phyloP scores from a whole-genome alignment of 1,140 invertebrate genomes.

The Spodoptera frugiperda region DNA sequence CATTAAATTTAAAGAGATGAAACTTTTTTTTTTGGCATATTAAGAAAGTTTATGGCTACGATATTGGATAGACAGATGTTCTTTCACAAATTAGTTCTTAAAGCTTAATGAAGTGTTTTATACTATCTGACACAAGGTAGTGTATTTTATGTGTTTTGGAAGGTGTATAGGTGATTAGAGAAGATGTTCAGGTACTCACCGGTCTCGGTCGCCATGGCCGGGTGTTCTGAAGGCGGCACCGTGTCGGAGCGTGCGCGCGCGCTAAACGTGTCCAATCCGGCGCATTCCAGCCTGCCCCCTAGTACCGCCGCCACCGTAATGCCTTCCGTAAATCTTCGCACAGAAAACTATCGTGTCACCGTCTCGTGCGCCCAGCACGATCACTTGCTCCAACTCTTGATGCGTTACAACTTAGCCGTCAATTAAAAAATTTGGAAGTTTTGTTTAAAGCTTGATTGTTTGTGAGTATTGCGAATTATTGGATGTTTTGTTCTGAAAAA shows the following conservation, averaged over 20 bases:
- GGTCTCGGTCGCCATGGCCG: constrained; percentile 85
- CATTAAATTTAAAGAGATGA: neutral
- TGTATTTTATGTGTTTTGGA: neutral
- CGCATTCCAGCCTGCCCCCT: constrained; percentile 79
- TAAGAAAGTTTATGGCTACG: too few relatives aligned
- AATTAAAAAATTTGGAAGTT: constrained; percentile 41
- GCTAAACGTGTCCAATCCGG: constrained; percentile 78
- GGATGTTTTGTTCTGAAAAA: constrained; percentile 52
- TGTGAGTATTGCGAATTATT: constrained; percentile 47
- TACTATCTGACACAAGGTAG: neutral
- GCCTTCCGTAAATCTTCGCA: constrained; percentile 62
- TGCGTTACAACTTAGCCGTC: constrained; percentile 5
- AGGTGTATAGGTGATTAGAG: neutral
- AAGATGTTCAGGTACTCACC: constrained; percentile 66
- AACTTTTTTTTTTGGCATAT: neutral
- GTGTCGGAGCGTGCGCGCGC: constrained; percentile 77
- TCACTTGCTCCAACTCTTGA: constrained; percentile 4
- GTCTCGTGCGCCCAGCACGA: neutral
- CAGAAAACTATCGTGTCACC: constrained; percentile 11
- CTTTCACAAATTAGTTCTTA: neutral
- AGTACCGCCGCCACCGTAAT: constrained; percentile 75
- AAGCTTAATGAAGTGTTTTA: neutral
- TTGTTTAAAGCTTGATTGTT: constrained; percentile 51
- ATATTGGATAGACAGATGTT: neutral
- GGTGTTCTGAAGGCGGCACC: constrained; percentile 82